These are phyloP conservation scores for Xenopus laevis DNA, from an alignment of 2,113 vertebrate genomes.

Conservation along the genomic window DNA sequence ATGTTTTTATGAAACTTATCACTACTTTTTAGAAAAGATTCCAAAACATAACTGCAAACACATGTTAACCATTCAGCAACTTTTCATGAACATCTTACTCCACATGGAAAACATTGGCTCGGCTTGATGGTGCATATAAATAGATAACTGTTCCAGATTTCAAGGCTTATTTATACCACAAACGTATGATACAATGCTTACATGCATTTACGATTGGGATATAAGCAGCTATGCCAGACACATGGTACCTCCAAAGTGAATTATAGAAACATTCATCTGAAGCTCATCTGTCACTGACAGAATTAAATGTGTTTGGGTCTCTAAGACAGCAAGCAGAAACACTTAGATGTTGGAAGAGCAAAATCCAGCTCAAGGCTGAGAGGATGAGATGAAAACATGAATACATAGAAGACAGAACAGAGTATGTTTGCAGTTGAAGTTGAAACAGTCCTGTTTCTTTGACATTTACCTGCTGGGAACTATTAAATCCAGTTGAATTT, in stretches of 20 bases:
- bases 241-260: conserved; percentile 60
- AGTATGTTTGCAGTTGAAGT: conserved; percentile 26
- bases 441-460: conserved; percentile 23
- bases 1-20: conserved; percentile 49
- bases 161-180: conserved; percentile 20
- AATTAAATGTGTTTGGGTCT: conserved; percentile 30
- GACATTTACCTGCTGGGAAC: conserved; percentile 91
- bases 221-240: conserved; percentile 12
- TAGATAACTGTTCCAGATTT: conserved; percentile 22
- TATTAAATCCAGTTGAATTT: conserved; percentile 98
- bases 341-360: conserved; percentile 17
- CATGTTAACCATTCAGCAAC: conserved; percentile 54
- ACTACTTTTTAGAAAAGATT: conserved; percentile 71
- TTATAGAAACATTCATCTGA: conserved; percentile 55
- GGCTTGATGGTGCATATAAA: conserved; percentile 14
- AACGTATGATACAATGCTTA: conserved; percentile 14
- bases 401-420: conserved; percentile 31
- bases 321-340: conserved; percentile 21
- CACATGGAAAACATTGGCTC: conserved; percentile 12
- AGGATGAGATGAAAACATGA: conserved; percentile 11
- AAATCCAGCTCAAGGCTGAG: conserved; percentile 28
- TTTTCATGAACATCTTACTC: conserved; percentile 30
- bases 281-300: conserved; percentile 53
- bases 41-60: conserved; percentile 76
- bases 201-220: conserved; percentile 16